phyloP scores from a whole-genome alignment of 2,888 invertebrate genomes.

The Aporophyla nigra region DNA sequence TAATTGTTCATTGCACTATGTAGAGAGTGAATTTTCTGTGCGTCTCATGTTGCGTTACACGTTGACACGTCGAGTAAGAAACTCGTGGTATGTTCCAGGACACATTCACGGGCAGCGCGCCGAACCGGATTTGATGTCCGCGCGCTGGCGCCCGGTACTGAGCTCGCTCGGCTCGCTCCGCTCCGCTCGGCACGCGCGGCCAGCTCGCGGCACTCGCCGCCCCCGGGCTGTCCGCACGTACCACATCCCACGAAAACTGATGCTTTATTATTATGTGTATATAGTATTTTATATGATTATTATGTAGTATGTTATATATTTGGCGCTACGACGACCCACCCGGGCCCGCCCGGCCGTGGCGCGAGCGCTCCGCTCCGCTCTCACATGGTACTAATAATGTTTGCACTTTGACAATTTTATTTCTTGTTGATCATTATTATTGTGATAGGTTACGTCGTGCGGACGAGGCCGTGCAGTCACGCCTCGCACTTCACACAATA shows the following conservation, averaged over 20 bases:
- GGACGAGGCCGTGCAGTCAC: conserved; percentile 39
- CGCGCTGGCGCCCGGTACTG: conserved; percentile 71
- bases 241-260: conserved; percentile 63
- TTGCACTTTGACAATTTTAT: conserved; percentile 76
- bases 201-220: conserved; percentile 42
- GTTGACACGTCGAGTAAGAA: not conserved
- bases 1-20: not conserved
- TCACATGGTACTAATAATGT: conserved; percentile 68
- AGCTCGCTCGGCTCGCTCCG: conserved; percentile 66
- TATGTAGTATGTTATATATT: conserved; percentile 71
- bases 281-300: conserved; percentile 83
- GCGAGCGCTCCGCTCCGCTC: conserved; percentile 57
- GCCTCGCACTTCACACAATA: conserved; percentile 60
- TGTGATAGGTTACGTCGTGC: conserved; percentile 69
- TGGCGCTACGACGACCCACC: conserved; percentile 69
- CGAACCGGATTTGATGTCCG: conserved; percentile 87
- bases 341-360: conserved; percentile 59
- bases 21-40: not conserved
- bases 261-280: conserved; percentile 77
- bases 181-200: conserved; percentile 43
- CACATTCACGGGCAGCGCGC: conserved; percentile 81
- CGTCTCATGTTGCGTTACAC: not conserved
- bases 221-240: conserved; percentile 60
- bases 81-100: conserved; percentile 75
- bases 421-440: conserved; percentile 74